phyloP scores from a whole-genome alignment of 1,140 invertebrate genomes.

The Drosophila pruinosa region DNA sequence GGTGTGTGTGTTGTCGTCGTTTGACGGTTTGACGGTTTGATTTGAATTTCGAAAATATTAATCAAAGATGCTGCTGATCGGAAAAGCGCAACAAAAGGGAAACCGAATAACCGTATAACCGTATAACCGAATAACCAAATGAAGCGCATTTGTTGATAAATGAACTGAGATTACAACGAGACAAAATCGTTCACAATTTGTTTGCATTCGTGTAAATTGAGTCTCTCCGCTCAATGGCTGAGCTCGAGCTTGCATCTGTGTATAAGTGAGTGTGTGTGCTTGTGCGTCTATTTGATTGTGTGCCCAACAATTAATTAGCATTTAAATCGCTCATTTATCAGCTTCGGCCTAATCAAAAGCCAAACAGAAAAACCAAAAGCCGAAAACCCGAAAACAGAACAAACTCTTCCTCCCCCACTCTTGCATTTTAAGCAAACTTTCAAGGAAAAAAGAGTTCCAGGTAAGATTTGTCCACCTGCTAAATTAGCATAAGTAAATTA shows the following conservation, averaged over 20 bases:
- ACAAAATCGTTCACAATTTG: slow-evolving; percentile 31
- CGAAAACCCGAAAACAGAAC: background rate
- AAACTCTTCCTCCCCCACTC: background rate
- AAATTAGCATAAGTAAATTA: slow-evolving; percentile 52
- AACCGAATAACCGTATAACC: background rate
- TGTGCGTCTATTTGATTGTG: slow-evolving; percentile 6
- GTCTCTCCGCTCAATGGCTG: background rate
- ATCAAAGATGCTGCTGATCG: slow-evolving; percentile 56
- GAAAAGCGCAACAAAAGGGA: slow-evolving; percentile 37
- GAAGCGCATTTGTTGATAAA: slow-evolving; percentile 35
- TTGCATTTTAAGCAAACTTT: background rate
- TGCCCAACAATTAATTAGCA: slow-evolving; percentile 63
- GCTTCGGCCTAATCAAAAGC: slow-evolving; percentile 42
- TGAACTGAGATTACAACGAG: slow-evolving; percentile 39
- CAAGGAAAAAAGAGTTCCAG: slow-evolving; percentile 3
- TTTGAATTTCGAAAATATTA: slow-evolving; percentile 41
- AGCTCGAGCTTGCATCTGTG: background rate
- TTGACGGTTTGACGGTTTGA: slow-evolving; percentile 55
- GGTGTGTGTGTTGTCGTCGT: slow-evolving; percentile 11
- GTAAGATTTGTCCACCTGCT: slow-evolving; percentile 43
- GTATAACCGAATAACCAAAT: slow-evolving; percentile 6
- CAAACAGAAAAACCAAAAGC: slow-evolving; percentile 13
- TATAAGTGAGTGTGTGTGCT: background rate
- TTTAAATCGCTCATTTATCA: slow-evolving; percentile 62
- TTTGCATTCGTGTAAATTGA: background rate